These are phyloP conservation scores for Xanthorhoe designata DNA, from an alignment of 2,888 invertebrate species.

Conservation along the genomic window DNA sequence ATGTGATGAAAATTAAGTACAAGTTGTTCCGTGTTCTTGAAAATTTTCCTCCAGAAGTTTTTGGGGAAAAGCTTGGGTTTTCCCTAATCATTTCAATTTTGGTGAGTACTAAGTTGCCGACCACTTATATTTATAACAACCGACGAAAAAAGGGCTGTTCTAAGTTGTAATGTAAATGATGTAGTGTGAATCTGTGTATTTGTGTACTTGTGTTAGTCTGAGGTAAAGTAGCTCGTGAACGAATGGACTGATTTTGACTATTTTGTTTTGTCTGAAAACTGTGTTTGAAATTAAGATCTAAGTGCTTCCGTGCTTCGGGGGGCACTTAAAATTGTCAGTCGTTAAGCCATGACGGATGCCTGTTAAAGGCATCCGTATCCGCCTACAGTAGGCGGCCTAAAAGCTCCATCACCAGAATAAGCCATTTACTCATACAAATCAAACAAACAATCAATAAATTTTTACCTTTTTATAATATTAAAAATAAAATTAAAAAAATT, in stretches of 20 bases:
- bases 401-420: not conserved
- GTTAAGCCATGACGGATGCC: conserved; percentile 1
- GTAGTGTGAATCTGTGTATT: too few species aligned
- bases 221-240: too few species aligned
- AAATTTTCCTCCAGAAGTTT: not conserved
- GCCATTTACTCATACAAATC: not conserved
- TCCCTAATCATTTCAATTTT: not conserved
- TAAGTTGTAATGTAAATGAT: too few species aligned
- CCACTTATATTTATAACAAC: too few species aligned
- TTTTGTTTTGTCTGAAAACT: too few species aligned
- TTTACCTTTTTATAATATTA: too few species aligned
- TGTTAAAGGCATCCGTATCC: too few species aligned
- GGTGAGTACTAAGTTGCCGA: not conserved
- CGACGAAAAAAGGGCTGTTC: too few species aligned
- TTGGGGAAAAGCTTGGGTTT: not conserved
- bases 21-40: not conserved
- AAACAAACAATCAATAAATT: not conserved
- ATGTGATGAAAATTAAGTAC: conserved; percentile 1
- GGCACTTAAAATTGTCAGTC: not conserved
- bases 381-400: not conserved
- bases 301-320: not conserved
- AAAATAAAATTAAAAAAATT: too few species aligned
- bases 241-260: too few species aligned
- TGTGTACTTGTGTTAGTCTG: too few species aligned
- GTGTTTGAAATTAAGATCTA: not conserved